Base-by-base conservation (phyloP, 2,888 invertebrate genomes). In the Lochmaea crataegi region DNA sequence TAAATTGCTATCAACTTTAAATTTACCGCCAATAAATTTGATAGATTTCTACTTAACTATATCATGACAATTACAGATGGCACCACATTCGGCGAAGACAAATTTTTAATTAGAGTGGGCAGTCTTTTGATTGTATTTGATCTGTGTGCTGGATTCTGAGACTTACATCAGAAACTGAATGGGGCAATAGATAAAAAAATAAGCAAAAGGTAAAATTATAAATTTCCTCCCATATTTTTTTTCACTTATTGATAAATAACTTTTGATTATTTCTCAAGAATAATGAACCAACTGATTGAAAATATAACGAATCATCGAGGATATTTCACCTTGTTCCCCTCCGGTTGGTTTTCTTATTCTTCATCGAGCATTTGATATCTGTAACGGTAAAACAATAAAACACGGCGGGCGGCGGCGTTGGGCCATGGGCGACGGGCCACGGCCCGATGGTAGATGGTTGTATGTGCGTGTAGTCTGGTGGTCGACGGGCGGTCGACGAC, bases 311-410 rank as follows among this genome's bases (percentile, higher is more conserved):
- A 56, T 53, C 58, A 53, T 53, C 68, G 48, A 42, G 71, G 65
- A 72, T 65, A 69, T 64, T 65, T 67, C 65, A 63, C 71, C 64
- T 72, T 72, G 65, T 61, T 69, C 68, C 68, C 66, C 63, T 38
- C 42, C 61, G 61, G 61, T 63, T 63, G 66, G 45, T 58, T 65
- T 65, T 58, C 68, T 72, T 68, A 69, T 66, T 66, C 61, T 72
- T 72, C 73, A 58, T 68, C 70, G 57, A 75, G 70, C 68, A 67
- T 73, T 75, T 75, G 75, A 77, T 85, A 84, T 84, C 84, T 82
- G 84, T 85, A 86, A 86, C 86, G 86, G 85, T 86, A 86, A 86
- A 86, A 86, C 86, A 86, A 86, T 86, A 86, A 87, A 86, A 86
- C 86, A 82, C 86, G 83, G 83, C 86, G 84, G 86, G 86, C 84